Base-by-base conservation (phyloP, 2,888 invertebrate genomes). In the Choristoneura rosaceana region DNA sequence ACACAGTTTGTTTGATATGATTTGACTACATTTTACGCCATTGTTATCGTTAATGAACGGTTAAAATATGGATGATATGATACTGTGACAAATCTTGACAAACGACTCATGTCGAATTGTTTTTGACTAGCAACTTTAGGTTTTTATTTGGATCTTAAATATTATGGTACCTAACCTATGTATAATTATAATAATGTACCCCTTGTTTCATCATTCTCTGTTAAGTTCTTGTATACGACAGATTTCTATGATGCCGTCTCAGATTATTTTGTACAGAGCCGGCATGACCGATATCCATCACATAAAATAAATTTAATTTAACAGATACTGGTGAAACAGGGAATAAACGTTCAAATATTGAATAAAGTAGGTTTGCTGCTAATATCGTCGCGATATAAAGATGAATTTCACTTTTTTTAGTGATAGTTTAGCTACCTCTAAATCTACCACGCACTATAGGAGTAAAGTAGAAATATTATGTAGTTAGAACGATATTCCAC, bases 401-500 rank as follows among this genome's bases (percentile, higher is more conserved):
- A 55, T 47, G n/a, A 14, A 34, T 38, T 17, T 45, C 25, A 12
- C 14, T 45, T 47, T 33, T 34, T 25, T 59, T 12, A 43, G 41
- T 33, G 15, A 60, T 61, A 64, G 50, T 52, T 38, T 34, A 68
- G 47, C 58, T 63, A 71, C 38, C 12, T 45, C 71, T 71, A 50
- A 45, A 58, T 50, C 68, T 63, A 71, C 47, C 15, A 63, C 41
- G 47, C 38, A 58, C 58, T 63, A 63, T 59, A 14, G 15, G 34
- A 58, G 33, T 70, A 66, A 52, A 71, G 41, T 47, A 63, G 45
- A 63, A 15, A 62, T 33, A 62, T 71, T 33, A 62, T 66, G 50
- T 73, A 71, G 60, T 71, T 74, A 69, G 74, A 65, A 50, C 64
- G 65, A 58, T 69, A 81, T 63, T 80, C 81, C 81, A 81, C 74